Evolutionary conservation across 2,888 invertebrate species (phyloP), one percentile per base, ranked within the genome.

Genomic region (Oxyteleia sp.): DNA sequence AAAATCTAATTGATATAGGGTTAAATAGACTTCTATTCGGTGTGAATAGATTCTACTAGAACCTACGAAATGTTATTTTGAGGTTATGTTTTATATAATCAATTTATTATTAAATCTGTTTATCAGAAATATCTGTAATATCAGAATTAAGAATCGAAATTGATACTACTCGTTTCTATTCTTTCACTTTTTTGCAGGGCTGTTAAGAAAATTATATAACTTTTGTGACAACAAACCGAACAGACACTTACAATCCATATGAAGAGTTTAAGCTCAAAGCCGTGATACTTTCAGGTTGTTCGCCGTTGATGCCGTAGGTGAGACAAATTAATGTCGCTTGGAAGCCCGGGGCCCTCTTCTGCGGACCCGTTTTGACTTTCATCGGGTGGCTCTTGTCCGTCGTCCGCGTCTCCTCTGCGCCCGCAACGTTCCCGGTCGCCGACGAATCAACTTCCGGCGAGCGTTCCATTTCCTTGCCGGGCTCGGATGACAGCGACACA

Each of bases 171-270:
- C n/a, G n/a, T n/a, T n/a, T n/a, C n/a, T n/a, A n/a, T n/a, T n/a
- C n/a, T n/a, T n/a, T n/a, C n/a, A n/a, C n/a, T n/a, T n/a, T n/a
- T n/a, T n/a, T n/a, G n/a, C n/a, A n/a, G n/a, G n/a, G n/a, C n/a
- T n/a, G n/a, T n/a, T n/a, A n/a, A n/a, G n/a, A n/a, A n/a, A n/a
- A n/a, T n/a, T n/a, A n/a, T n/a, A n/a, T n/a, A n/a, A n/a, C n/a
- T n/a, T n/a, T n/a, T n/a, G n/a, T n/a, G n/a, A n/a, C n/a, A n/a
- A n/a, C n/a, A n/a, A n/a, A n/a, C n/a, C n/a, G n/a, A n/a, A n/a
- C n/a, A n/a, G n/a, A n/a, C n/a, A 96, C 98, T 97, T 94, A 99
- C 99, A 99, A 95, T 94, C 99, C 99, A 94, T 98, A 99, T 76
- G 98, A 97, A 89, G 99, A 98, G 95, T 99, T 99, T 94, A 99